Conservation (phyloP, 1,140 invertebrate species). For the Eupristina koningsbergeri region DNA sequence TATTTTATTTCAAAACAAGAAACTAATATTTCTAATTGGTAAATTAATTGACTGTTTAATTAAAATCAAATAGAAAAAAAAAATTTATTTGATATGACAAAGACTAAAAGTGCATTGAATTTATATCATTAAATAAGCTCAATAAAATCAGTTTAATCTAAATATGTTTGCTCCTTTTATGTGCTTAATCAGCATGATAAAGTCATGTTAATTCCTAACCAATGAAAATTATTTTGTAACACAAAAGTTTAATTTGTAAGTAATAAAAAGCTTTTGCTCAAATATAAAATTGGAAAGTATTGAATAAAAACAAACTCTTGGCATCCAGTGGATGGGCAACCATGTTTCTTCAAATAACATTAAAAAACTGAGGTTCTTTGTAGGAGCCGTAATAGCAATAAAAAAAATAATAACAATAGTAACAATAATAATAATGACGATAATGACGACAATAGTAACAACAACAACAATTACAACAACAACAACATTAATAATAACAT, state of each 20-base stretch:
- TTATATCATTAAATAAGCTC: neutral
- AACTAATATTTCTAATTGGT: too few species aligned
- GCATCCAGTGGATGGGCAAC: slow-evolving; percentile 38
- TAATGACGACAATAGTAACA: slow-evolving; percentile 7
- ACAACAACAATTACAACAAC: neutral
- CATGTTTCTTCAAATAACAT: slow-evolving; percentile 39
- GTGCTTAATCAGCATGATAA: slow-evolving; percentile 12
- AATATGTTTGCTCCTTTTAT: neutral
- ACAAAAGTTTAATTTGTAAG: neutral
- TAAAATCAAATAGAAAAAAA: neutral
- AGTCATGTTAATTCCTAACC: slow-evolving; percentile 14
- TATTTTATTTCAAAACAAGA: too few species aligned
- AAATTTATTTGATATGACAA: neutral
- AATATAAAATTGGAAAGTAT: neutral
- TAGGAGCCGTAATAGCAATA: neutral
- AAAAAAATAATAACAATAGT: neutral
- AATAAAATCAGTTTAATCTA: slow-evolving; percentile 17
- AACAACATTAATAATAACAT: neutral
- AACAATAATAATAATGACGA: neutral
- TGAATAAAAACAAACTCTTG: slow-evolving; percentile 33
- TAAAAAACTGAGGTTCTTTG: neutral
- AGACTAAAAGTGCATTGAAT: too few species aligned
- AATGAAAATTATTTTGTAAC: neutral
- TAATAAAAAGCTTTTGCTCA: neutral
- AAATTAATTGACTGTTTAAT: too few species aligned